Evolutionary conservation across 2,888 invertebrate genomes (phyloP).

Genomic region (Notodonta dromedarius): DNA sequence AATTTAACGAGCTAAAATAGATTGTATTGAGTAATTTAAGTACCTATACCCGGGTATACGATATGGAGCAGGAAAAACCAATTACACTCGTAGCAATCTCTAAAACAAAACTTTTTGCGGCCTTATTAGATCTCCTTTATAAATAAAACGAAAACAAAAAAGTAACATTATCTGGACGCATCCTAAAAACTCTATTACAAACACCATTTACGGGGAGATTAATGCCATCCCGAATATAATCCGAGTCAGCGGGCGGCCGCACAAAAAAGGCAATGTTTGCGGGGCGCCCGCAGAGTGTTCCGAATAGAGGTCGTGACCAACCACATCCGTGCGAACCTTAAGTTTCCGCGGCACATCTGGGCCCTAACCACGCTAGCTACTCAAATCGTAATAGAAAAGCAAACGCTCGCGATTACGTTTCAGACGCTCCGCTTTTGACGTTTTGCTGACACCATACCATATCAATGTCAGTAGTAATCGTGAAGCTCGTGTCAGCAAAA

Average conservation of each 20-base stretch:
- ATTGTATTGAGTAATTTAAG: too few species aligned
- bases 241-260: conserved; percentile 39
- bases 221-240: conserved; percentile 44
- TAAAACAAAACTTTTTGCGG: neutral
- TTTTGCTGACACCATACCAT: too few species aligned
- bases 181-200: conserved; percentile 44
- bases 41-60: too few species aligned
- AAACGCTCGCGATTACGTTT: too few species aligned
- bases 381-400: too few species aligned
- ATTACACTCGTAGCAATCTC: neutral
- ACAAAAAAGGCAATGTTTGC: conserved; percentile 54
- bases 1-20: neutral
- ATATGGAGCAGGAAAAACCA: too few species aligned
- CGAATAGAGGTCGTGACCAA: conserved; percentile 47
- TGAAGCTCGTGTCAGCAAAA: too few species aligned
- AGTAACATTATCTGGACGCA: conserved; percentile 30
- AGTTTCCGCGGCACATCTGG: conserved; percentile 38
- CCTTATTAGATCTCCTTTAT: conserved; percentile 8
- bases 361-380: too few species aligned
- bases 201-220: conserved; percentile 44
- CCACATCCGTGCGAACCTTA: conserved; percentile 50
- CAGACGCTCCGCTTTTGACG: too few species aligned
- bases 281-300: conserved; percentile 50
- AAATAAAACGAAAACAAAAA: conserved; percentile 26
- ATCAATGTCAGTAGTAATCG: too few species aligned